Evolutionary conservation across 53 echinoderm and acorn worm genomes (phyloP), one percentile per base, ranked within the genome.

Genomic region (Patiria pectinifera): DNA sequence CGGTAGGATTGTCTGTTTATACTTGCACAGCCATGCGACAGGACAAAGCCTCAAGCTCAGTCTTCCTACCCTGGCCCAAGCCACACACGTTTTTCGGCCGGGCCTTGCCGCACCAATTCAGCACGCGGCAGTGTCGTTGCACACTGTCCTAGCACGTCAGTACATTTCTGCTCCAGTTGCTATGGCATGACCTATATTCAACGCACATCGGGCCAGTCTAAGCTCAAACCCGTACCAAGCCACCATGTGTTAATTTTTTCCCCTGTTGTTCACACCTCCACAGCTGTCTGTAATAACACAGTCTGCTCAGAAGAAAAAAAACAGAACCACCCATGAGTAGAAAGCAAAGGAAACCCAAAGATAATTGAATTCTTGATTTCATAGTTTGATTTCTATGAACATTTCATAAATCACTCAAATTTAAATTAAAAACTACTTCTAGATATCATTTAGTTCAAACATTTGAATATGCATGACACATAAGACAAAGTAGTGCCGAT

Each of bases 261-360:
- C 75, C 78, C 88, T 78, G 88, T 88, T 88, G 77, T 88, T 88
- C 88, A 88, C 88, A 88, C 88, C 88, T 88, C 77, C 48, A 78
- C 88, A 78, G 88, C 78, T 88, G 88, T 88, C 88, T 88, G 88
- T 88, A 88, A 88, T 88, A 88, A 88, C 88, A 88, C 88, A 88
- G 88, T 78, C 78, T 16, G 77, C 15, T 59, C 60, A 61, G 62
- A 3, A 11, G 15, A 15, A 11, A 13, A 66, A 60, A 87, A 76
- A 58, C 8, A 44, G 85, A 63, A 43, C 10, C 82, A 59, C 63
- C 63, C 84, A 84, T 9, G 45, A 84, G 69, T 62, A 13, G 66
- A 48, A 7, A 88, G 86, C 16, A 88, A 78, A 61, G 25, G 24
- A 82, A 76, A 62, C 15, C 26, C 26, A 88, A 76, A 78, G 78